Evolutionary conservation across 2,113 vertebrate species (phyloP), one percentile per base, ranked within the genome.

Genomic region (Sinocyclocheilus anshuiensis): DNA sequence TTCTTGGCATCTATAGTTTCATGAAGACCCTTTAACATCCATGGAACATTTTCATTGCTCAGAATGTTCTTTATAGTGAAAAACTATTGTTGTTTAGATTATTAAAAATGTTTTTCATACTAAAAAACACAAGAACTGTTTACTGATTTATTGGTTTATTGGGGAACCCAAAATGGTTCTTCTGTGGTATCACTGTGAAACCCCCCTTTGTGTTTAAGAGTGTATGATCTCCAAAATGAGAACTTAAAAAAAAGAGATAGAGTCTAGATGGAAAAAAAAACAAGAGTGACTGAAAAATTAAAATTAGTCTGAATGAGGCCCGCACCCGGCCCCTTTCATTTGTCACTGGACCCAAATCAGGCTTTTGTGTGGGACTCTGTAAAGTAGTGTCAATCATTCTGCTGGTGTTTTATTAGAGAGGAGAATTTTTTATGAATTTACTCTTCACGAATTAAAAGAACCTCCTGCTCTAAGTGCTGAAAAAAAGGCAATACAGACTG

Each of bases 341-440:
- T 65, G 82, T 84, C 86, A 80, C 84, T 83, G 87, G 85, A 84
- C 85, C 86, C 84, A 88, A 90, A 90, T 91, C 90, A 90, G 87
- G 50, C 84, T 77, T 89, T 90, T 90, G 90, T 90, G 86, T 88
- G 86, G 61, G 26, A 20, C 69, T 57, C 85, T 89, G 86, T 90
- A 90, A 90, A 91, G 87, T 91, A 89, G 84, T 88, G 89, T 90
- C 90, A 91, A 90, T 90, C 90, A 90, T 89, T 84, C 83, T 79
- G 86, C 86, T 85, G 86, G 87, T 90, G 89, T 83, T 90, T 91
- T 86, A 82, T 89, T 85, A 69, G 75, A 84, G 84, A 65, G 85
- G 80, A 87, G 61, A 84, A 59, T 81, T 89, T 89, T 83, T 89
- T 90, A 91, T 90, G 86, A 91, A 90, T 90, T 90, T 90, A 86